These are phyloP conservation scores for Virgularia gustaviana DNA, from an alignment of 92 coral and sea anemone genomes.

Conservation along the genomic window DNA sequence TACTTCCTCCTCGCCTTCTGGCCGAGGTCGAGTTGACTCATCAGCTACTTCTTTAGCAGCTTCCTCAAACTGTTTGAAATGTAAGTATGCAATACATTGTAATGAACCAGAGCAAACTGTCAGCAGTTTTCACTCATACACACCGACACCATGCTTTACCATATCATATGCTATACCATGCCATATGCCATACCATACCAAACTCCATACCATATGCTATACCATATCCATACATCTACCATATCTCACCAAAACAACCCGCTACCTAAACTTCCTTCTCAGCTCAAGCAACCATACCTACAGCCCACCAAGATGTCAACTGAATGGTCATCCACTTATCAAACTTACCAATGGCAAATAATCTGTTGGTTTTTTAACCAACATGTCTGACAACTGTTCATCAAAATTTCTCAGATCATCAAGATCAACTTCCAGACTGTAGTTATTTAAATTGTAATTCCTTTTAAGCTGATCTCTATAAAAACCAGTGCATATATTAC, in stretches of 20 bases:
- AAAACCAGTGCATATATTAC: neutral
- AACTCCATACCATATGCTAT: neutral
- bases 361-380: constrained; percentile 81
- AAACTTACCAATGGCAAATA: constrained; percentile 83
- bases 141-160: too few species aligned
- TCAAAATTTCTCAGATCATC: constrained; percentile 87
- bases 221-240: neutral
- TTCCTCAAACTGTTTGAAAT: constrained; percentile 72
- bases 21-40: constrained; percentile 88
- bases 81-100: neutral
- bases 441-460: constrained; percentile 80
- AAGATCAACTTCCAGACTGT: constrained; percentile 75
- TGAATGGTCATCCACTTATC: too few species aligned
- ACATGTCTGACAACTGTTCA: constrained; percentile 78
- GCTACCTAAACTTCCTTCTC: too few species aligned
- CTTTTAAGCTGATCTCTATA: constrained; percentile 83
- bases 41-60: constrained; percentile 93
- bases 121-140: too few species aligned
- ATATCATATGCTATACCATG: neutral
- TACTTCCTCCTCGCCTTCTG: constrained; percentile 90
- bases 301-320: too few species aligned
- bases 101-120: neutral
- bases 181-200: neutral
- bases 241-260: too few species aligned
- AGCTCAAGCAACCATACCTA: too few species aligned